These are phyloP conservation scores for Pseudorasbora parva DNA, from an alignment of 2,113 vertebrate genomes.

Conservation along the genomic window DNA sequence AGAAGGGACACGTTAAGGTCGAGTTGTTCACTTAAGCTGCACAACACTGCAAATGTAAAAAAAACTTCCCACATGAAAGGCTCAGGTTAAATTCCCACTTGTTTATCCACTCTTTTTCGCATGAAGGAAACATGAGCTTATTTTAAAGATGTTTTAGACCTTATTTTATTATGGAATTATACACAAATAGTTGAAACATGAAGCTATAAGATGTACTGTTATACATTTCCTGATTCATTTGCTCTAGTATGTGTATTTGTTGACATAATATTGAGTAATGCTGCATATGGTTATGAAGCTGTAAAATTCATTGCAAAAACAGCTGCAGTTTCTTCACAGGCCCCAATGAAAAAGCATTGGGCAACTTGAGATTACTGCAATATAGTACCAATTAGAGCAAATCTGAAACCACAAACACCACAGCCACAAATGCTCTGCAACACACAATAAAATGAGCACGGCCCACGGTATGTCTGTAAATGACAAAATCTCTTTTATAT, in stretches of 20 bases:
- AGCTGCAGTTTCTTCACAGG: slow-evolving; percentile 16
- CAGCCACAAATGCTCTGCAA: slow-evolving; percentile 35
- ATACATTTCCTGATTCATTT: not conserved
- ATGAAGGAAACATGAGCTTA: not conserved
- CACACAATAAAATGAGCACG: slow-evolving; percentile 38
- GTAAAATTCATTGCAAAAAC: slow-evolving; percentile 35
- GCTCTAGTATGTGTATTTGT: not conserved
- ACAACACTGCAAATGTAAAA: not conserved
- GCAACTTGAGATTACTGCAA: slow-evolving; percentile 34
- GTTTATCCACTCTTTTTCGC: not conserved
- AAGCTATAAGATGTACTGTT: not conserved
- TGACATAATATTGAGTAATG: not conserved
- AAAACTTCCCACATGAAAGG: slow-evolving; percentile 45
- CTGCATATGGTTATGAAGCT: slow-evolving; percentile 11
- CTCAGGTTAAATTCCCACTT: slow-evolving; percentile 19
- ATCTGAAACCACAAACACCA: slow-evolving; percentile 40
- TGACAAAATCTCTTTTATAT: slow-evolving; percentile 10
- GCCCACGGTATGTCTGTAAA: not conserved
- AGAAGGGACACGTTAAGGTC: slow-evolving; percentile 45
- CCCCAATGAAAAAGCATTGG: slow-evolving; percentile 19
- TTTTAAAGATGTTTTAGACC: not conserved
- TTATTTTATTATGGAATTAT: not conserved
- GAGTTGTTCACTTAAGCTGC: slow-evolving; percentile 13
- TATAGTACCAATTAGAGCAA: slow-evolving; percentile 43
- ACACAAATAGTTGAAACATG: too few species aligned